Evolutionary conservation across 2,888 invertebrate genomes (phyloP), one percentile per base, ranked within the genome.

Genomic region (Tetranychus truncatus): DNA sequence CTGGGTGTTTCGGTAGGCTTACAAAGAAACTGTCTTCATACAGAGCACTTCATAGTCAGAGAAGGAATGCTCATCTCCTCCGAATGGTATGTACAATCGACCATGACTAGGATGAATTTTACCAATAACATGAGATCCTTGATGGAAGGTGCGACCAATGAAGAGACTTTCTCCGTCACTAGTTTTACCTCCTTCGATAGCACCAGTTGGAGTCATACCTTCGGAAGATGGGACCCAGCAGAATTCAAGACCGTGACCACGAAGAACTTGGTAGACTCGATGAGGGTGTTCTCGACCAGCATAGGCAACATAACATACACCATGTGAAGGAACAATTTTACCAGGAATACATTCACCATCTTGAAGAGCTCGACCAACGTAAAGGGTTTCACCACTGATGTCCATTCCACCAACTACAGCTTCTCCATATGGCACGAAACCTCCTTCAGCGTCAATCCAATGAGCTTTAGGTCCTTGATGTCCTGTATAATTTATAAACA

Each of bases 281-380:
- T 78, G 74, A 4, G 76, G 71, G 45, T 78, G 77, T 55, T 78
- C 78, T 24, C 75, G 74, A 6, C 78, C 78, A 21, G 76, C 78
- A 75, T 77, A 78, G 9, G 78, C 73, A 11, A 78, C 77, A 71
- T 78, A 78, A 74, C 78, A 78, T 20, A 74, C 75, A 18, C 78
- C 77, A 69, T 78, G 79, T 9, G 74, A 66, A 21, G 78, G 77
- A n/a, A 78, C 77, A 20, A 79, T 66, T 74, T 79, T 79, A 66
- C 79, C 79, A 11, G 79, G 79, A 9, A 79, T 74, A 67, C 69
- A 77, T 45, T 78, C 78, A 9, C 79, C 79, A 45, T 77, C 73
- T 21, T 79, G 78, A 69, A 77, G 75, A 45, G 79, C 78, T 45
- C 79, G 76, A 7, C 75, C 79, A 15, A 79, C 78, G 45, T 77